A percentile compares a stretch with the other conserved stretches of the same genome.
Evolutionary conservation across 2,797 vertebrate genomes (phyloP).

Genomic region (Trichosurus vulpecula): DNA sequence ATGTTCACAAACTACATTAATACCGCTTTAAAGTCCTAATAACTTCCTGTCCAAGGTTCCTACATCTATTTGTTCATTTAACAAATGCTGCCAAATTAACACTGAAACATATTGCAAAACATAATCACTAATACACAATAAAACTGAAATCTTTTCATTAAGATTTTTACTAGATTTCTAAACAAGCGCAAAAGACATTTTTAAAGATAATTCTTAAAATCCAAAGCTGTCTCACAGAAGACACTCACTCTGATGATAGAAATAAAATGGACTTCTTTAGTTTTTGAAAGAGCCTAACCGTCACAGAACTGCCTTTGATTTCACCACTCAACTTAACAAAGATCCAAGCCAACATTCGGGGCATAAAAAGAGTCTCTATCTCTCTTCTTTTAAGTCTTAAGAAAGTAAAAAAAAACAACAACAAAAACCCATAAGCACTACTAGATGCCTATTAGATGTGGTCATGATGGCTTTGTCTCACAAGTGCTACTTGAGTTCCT

Average conservation of each 20-base stretch:
- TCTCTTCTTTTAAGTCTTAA: not conserved
- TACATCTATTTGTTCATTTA: constrained; percentile 5
- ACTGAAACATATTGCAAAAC: not conserved
- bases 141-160: not conserved
- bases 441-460: not conserved
- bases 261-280: not conserved
- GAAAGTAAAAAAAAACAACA: not conserved
- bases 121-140: not conserved
- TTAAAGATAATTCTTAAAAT: not conserved
- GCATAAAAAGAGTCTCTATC: not conserved
- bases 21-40: not conserved
- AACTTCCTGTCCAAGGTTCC: not conserved
- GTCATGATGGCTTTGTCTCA: not conserved
- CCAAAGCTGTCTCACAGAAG: not conserved
- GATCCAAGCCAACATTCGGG: not conserved
- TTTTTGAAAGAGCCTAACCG: not conserved
- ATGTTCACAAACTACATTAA: constrained; percentile 2
- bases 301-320: not conserved
- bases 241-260: not conserved
- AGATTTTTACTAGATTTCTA: not conserved
- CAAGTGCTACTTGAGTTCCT: not conserved
- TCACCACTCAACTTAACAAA: not conserved
- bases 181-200: not conserved
- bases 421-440: not conserved
- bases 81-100: not conserved